phyloP scores from a whole-genome alignment of 2,888 invertebrate species.

The Alsophila aescularia region DNA sequence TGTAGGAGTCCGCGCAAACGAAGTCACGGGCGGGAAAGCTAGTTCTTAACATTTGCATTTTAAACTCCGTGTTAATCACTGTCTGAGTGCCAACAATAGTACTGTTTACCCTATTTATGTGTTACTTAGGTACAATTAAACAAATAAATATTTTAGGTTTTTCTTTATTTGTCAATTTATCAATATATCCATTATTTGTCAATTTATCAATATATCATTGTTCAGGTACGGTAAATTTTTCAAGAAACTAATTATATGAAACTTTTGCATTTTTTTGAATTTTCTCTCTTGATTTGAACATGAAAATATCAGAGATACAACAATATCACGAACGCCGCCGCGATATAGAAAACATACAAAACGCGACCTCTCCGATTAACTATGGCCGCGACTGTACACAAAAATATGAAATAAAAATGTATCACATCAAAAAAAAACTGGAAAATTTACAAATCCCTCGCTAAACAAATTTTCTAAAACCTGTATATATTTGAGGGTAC shows the following conservation, averaged over 20 bases:
- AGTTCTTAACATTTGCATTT: no score
- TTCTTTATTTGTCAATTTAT: conserved; percentile 79
- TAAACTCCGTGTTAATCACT: no score
- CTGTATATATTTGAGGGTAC: conserved; percentile 35
- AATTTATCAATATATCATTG: conserved; percentile 27
- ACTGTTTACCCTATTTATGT: not conserved
- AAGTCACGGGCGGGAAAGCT: no score
- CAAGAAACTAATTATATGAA: conserved; percentile 54
- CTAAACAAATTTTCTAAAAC: conserved; percentile 64
- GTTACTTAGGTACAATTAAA: conserved; percentile 43
- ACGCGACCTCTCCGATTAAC: conserved; percentile 68
- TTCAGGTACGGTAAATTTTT: conserved; percentile 77
- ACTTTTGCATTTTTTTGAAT: conserved; percentile 75
- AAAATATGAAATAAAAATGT: conserved; percentile 73
- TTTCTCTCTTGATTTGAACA: conserved; percentile 49
- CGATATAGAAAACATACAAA: conserved; percentile 64
- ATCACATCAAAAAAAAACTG: conserved; percentile 71
- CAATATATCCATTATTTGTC: conserved; percentile 40
- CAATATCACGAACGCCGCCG: conserved; percentile 55
- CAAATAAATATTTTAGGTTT: conserved; percentile 46
- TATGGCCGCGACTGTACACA: conserved; percentile 70
- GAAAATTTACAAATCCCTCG: conserved; percentile 68
- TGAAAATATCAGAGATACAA: conserved; percentile 72
- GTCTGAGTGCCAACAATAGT: no score
- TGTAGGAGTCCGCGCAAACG: no score